phyloP scores from a whole-genome alignment of 2,113 vertebrate species.

The Terrapene triunguis region DNA sequence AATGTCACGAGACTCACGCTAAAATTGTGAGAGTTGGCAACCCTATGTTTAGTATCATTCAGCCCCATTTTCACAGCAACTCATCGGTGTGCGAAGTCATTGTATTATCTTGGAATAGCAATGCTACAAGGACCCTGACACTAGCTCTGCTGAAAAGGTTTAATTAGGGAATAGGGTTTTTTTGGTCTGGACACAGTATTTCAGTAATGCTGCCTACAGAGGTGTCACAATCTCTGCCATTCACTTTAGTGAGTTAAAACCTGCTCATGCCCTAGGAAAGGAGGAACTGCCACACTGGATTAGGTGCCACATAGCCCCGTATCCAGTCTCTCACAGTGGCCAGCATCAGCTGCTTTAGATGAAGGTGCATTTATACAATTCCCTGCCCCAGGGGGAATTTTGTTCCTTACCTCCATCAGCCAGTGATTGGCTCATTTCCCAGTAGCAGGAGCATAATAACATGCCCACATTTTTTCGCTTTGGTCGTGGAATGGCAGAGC shows the following conservation, averaged over 20 bases:
- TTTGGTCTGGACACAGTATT: not conserved
- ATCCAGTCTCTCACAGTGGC: not conserved
- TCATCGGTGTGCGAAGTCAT: not conserved
- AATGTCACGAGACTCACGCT: not conserved
- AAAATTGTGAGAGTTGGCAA: not conserved
- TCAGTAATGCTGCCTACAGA: not conserved
- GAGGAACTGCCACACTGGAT: not conserved
- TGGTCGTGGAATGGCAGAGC: not conserved
- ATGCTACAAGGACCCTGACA: not conserved
- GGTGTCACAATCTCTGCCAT: not conserved
- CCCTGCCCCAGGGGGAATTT: not conserved
- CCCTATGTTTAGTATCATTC: not conserved
- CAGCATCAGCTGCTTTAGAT: not conserved
- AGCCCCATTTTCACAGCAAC: not conserved
- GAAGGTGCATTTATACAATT: not conserved
- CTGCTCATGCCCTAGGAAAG: not conserved
- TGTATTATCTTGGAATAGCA: not conserved
- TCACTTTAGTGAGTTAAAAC: not conserved
- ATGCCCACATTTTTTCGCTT: not conserved
- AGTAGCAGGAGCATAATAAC: not conserved
- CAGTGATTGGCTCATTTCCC: not conserved
- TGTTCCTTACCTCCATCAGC: not conserved
- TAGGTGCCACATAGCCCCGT: not conserved
- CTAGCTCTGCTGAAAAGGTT: not conserved
- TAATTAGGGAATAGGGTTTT: not conserved